Conservation (phyloP, 2,113 vertebrate genomes). For the Beaufortia kweichowensis region DNA sequence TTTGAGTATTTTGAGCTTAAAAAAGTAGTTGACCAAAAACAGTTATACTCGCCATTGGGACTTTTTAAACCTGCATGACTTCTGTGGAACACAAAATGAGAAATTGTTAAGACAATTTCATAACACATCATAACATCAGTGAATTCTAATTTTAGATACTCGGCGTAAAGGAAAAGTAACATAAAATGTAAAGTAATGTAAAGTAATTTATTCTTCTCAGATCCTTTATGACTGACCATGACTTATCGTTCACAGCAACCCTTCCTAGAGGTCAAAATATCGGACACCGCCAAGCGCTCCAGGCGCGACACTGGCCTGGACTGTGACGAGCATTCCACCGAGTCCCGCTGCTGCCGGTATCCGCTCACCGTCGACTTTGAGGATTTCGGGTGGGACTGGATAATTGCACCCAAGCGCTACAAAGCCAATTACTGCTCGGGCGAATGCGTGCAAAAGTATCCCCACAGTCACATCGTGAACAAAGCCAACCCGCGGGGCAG, state of each 20-base stretch:
- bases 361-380: constrained; percentile 88
- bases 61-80: no score
- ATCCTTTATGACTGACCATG: not conserved
- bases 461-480: constrained; percentile 85
- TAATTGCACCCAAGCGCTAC: constrained; percentile 89
- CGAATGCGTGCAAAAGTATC: constrained; percentile 89
- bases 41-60: not conserved
- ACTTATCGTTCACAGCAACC: constrained; percentile 74
- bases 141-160: no score
- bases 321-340: constrained; percentile 83
- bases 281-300: constrained; percentile 80
- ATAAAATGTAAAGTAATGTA: no score
- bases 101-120: no score
- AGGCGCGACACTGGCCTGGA: constrained; percentile 84
- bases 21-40: no score
- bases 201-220: no score
- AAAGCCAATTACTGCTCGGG: constrained; percentile 91
- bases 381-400: constrained; percentile 92
- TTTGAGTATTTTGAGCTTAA: not conserved
- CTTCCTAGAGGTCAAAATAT: constrained; percentile 87
- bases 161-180: no score
- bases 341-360: constrained; percentile 86
- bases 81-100: no score
- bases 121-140: no score
- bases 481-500: constrained; percentile 85